Evolutionary conservation across 2,113 vertebrate genomes (phyloP).

Genomic region (Zeus faber): DNA sequence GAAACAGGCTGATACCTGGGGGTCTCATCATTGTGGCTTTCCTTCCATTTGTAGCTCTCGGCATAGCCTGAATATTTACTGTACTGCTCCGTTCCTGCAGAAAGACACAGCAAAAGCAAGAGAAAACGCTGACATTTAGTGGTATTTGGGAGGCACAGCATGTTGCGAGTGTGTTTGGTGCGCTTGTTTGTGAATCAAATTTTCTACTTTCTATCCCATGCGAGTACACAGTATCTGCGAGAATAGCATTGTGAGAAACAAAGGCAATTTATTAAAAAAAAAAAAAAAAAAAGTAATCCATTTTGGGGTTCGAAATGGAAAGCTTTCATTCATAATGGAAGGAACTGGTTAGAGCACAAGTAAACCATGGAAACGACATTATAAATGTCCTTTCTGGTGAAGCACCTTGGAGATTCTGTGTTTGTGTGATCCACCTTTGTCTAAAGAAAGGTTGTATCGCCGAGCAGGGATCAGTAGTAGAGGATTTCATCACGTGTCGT

Average conservation of each 20-base stretch:
- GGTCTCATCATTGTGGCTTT: slow-evolving; percentile 75
- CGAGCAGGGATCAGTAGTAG: neutral
- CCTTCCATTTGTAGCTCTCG: slow-evolving; percentile 87
- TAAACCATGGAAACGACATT: slow-evolving; percentile 5
- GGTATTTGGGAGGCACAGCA: slow-evolving; percentile 31
- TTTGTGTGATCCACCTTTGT: neutral
- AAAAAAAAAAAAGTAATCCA: slow-evolving; percentile 57
- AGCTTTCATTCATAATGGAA: slow-evolving; percentile 41
- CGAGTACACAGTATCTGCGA: slow-evolving; percentile 43
- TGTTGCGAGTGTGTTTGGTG: slow-evolving; percentile 41
- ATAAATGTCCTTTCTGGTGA: too few relatives aligned
- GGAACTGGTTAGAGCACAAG: slow-evolving; percentile 37
- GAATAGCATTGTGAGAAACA: slow-evolving; percentile 62
- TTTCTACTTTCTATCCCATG: slow-evolving; percentile 42
- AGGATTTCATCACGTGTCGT: slow-evolving; percentile 16
- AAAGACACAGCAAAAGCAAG: slow-evolving; percentile 13
- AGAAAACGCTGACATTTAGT: slow-evolving; percentile 19
- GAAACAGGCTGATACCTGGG: slow-evolving; percentile 69
- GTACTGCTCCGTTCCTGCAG: slow-evolving; percentile 89
- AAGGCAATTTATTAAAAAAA: slow-evolving; percentile 52
- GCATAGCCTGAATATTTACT: slow-evolving; percentile 95
- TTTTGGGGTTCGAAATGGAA: slow-evolving; percentile 63
- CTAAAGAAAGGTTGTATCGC: neutral
- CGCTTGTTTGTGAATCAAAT: slow-evolving; percentile 57
- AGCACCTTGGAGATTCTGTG: too few relatives aligned